A percentile compares a stretch with the other conserved stretches of the same genome.
These are phyloP conservation scores for Drosophila lacteicornis DNA, from an alignment of 1,140 invertebrate species.

Conservation along the genomic window DNA sequence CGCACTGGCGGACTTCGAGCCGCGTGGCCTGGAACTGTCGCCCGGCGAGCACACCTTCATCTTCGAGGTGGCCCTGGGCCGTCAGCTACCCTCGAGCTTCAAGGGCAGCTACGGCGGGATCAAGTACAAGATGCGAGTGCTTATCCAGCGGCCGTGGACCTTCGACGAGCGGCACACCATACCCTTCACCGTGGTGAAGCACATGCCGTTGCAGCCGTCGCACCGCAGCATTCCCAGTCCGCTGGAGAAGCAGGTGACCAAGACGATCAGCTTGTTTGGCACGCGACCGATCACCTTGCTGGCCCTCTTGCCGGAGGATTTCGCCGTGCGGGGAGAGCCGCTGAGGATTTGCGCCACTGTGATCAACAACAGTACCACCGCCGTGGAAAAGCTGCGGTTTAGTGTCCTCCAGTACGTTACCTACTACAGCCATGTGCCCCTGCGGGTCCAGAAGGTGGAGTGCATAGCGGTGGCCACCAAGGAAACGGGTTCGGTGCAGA, in stretches of 20 bases:
- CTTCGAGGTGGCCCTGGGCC: slow-evolving; percentile 68
- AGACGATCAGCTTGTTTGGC: slow-evolving; percentile 80
- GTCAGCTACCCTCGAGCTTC: slow-evolving; percentile 74
- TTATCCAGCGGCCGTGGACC: slow-evolving; percentile 79
- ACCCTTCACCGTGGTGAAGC: slow-evolving; percentile 74
- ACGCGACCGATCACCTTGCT: slow-evolving; percentile 78
- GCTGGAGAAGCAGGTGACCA: slow-evolving; percentile 80
- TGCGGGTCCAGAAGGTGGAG: slow-evolving; percentile 76
- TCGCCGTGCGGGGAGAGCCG: slow-evolving; percentile 76
- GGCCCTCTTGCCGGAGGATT: slow-evolving; percentile 70
- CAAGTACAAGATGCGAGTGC: slow-evolving; percentile 82
- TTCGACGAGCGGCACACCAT: slow-evolving; percentile 80
- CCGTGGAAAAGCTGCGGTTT: slow-evolving; percentile 82
- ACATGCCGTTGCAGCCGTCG: slow-evolving; percentile 61
- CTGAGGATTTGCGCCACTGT: slow-evolving; percentile 80
- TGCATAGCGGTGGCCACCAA: slow-evolving; percentile 72
- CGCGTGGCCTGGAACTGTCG: slow-evolving; percentile 69
- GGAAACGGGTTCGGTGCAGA: slow-evolving; percentile 80
- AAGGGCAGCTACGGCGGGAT: slow-evolving; percentile 79
- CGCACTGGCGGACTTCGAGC: slow-evolving; percentile 69
- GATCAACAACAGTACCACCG: slow-evolving; percentile 78
- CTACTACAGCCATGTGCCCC: slow-evolving; percentile 77
- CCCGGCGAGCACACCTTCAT: slow-evolving; percentile 77
- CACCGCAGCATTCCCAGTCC: slow-evolving; percentile 61
- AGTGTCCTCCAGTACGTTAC: slow-evolving; percentile 71